A percentile compares a stretch with the other conserved stretches of the same genome.
Evolutionary conservation across 2,888 invertebrate species (phyloP).

Genomic region (Heliothis peltigera): DNA sequence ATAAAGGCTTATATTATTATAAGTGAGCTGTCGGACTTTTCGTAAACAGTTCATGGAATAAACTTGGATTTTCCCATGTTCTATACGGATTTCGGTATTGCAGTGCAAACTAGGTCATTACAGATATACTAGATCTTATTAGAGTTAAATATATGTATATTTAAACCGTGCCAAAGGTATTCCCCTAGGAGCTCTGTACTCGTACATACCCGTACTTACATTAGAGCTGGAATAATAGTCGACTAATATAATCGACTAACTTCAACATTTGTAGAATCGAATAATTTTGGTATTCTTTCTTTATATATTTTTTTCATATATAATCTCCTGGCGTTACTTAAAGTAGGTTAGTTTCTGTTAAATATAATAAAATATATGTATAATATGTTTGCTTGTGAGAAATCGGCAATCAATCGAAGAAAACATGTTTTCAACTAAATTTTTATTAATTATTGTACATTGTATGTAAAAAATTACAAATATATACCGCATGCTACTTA

Average conservation of each 20-base stretch:
- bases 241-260: neutral
- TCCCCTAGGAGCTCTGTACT: conserved; percentile 24
- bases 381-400: too few relatives aligned
- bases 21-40: neutral
- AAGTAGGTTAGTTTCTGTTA: too few relatives aligned
- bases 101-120: conserved; percentile 24
- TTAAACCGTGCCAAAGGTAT: conserved; percentile 42
- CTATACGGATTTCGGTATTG: conserved; percentile 6
- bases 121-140: conserved; percentile 47
- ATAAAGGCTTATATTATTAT: too few relatives aligned
- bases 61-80: neutral
- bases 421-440: too few relatives aligned
- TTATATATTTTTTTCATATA: too few relatives aligned
- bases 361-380: too few relatives aligned
- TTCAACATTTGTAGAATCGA: conserved; percentile 11
- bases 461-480: too few relatives aligned
- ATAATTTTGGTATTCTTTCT: too few relatives aligned
- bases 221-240: conserved; percentile 27
- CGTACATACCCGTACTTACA: conserved; percentile 22
- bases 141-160: conserved; percentile 42
- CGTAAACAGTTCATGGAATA: neutral
- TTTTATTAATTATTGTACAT: too few relatives aligned
- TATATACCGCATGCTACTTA: too few relatives aligned
- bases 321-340: too few relatives aligned
- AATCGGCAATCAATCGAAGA: too few relatives aligned